Evolutionary conservation across 1,140 invertebrate species (phyloP).

Genomic region (Tetragnatha versicolor): DNA sequence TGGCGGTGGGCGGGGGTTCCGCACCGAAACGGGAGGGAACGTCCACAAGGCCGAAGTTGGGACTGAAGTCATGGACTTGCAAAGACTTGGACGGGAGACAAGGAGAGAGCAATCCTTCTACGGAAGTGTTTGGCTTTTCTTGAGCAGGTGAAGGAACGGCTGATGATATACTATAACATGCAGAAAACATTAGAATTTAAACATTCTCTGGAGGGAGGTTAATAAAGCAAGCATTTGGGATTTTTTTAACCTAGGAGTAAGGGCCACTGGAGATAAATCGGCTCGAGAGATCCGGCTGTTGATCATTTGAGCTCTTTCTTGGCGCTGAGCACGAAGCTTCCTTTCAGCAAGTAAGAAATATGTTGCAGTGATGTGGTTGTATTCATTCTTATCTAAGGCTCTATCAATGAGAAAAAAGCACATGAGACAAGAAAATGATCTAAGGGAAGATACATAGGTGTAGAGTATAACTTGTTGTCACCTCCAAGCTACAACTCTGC

Average conservation of each 20-base stretch:
- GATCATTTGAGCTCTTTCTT: slow-evolving; percentile 67
- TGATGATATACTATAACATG: slow-evolving; percentile 45
- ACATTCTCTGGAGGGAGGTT: not conserved
- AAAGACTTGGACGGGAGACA: slow-evolving; percentile 44
- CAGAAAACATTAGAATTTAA: too few relatives aligned
- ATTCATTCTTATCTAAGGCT: slow-evolving; percentile 92
- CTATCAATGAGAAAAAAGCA: slow-evolving; percentile 67
- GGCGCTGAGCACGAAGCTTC: slow-evolving; percentile 77
- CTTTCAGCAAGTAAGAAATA: slow-evolving; percentile 96
- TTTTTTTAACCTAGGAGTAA: slow-evolving; percentile 66
- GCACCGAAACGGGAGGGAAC: slow-evolving; percentile 17
- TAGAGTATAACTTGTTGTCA: too few relatives aligned
- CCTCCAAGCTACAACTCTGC: too few relatives aligned
- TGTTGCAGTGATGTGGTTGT: slow-evolving; percentile 98
- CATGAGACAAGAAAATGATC: too few relatives aligned
- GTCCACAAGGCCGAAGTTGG: slow-evolving; percentile 15
- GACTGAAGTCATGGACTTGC: slow-evolving; percentile 33
- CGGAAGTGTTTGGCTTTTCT: slow-evolving; percentile 49
- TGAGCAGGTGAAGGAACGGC: slow-evolving; percentile 56
- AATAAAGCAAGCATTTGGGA: too few relatives aligned
- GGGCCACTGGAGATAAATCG: slow-evolving; percentile 65
- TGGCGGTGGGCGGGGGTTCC: not conserved
- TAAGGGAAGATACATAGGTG: too few relatives aligned
- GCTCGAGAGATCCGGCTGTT: slow-evolving; percentile 58
- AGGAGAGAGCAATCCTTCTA: slow-evolving; percentile 52